Conservation (phyloP, 2,797 vertebrate genomes). For the Pseudochromis fuscus region DNA sequence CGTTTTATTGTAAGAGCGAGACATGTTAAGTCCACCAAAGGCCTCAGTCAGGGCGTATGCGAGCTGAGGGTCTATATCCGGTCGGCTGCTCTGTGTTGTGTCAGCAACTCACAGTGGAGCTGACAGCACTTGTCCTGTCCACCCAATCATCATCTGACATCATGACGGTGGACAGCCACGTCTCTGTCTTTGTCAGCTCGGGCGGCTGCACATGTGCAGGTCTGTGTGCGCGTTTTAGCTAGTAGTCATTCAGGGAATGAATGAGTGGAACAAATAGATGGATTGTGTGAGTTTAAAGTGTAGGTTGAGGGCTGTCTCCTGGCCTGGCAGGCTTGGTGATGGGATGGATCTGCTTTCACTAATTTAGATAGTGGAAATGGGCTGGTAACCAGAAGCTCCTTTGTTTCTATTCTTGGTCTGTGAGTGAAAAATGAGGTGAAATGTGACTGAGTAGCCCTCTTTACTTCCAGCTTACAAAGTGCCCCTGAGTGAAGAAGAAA, state of each 20-base stretch:
- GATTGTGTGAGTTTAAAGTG: conserved; percentile 9
- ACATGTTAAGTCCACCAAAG: conserved; percentile 41
- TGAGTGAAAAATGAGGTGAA: conserved; percentile 26
- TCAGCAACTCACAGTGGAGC: conserved; percentile 73
- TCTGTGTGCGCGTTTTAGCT: conserved; percentile 22
- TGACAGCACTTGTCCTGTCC: conserved; percentile 72
- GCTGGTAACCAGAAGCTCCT: conserved; percentile 13
- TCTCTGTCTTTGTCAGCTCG: conserved; percentile 38
- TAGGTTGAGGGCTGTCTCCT: conserved; percentile 34
- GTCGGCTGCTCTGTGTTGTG: conserved; percentile 67
- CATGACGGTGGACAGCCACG: conserved; percentile 54
- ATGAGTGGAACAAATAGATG: conserved; percentile 34
- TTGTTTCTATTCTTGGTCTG: conserved; percentile 28
- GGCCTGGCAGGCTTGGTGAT: conserved; percentile 15
- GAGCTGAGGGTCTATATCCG: conserved; percentile 57
- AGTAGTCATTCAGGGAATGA: conserved; percentile 17
- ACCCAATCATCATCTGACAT: conserved; percentile 52
- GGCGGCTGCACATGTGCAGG: conserved; percentile 15
- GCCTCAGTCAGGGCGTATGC: conserved; percentile 42
- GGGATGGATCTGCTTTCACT: conserved; percentile 51
- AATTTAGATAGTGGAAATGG: conserved; percentile 38
- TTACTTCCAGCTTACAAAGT: conserved; percentile 10
- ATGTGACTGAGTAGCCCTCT: conserved; percentile 12
- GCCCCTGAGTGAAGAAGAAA: too few relatives aligned
- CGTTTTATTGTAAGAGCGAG: conserved; percentile 35